Evolutionary conservation across 2,888 invertebrate species (phyloP), one percentile per base, ranked within the genome.

Genomic region (Malthinus seriepunctatus): DNA sequence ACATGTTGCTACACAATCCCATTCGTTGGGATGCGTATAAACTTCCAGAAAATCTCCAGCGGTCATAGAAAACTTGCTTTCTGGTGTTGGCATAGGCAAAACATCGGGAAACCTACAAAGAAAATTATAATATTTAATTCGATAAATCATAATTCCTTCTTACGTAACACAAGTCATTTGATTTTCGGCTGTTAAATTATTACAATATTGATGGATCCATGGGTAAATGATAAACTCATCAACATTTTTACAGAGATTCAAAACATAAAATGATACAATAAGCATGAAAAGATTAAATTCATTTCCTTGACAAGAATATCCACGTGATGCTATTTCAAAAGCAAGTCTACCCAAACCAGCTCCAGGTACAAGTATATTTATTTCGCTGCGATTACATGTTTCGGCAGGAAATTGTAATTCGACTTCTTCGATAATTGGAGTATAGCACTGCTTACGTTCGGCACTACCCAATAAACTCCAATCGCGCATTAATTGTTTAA

Each of bases 261-360:
- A 82, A 56, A 99, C 89, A 78, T 96, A 98, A 80, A 96, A 94
- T 42, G 97, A 96, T 0, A 95, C 93, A 68, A 98, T 92, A 47
- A 99, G 81, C 98, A 99, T 99, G 78, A 95, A 97, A 35, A 97
- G 84, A 31, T 95, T 96, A 81, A 96, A 97, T 80, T 99, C 99
- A 76, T 99, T 99, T 64, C 97, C 99, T 79, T 97, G 95, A 70
- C 97, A 97, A 8, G 85, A 85, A 80, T 90, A 99, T 1, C 97
- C 97, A 11, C 88, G 83, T 55, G 86, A 85, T 0, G 97, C 96
- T 32, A 99, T 86, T 82, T 99, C 98, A 82, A 91, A 97, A 0
- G 96, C 93, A 1, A 99, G 83, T 57, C 99, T 82, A 0, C 97
- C 97, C 4, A 98, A 82, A 0, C 98, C 98, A n/a, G 97, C 95